Evolutionary conservation across 2,888 invertebrate species (phyloP).

Genomic region (Melinopterus prodromus): DNA sequence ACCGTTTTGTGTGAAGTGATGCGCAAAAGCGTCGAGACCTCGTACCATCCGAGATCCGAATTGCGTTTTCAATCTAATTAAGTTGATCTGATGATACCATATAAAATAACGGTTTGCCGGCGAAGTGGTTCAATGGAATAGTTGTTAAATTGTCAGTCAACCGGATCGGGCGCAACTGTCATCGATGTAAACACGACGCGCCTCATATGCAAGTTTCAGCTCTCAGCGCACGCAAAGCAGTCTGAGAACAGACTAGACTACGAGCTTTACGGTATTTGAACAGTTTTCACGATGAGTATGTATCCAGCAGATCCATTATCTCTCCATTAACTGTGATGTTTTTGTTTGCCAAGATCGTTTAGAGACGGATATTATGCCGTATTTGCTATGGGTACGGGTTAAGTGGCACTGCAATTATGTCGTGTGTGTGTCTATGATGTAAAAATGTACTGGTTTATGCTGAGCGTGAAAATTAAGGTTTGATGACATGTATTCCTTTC

Average conservation of each 20-base stretch:
- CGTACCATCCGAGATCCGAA: not conserved
- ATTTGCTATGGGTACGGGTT: not conserved
- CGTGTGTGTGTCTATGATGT: too few relatives aligned
- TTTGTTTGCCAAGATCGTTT: conserved; percentile 9
- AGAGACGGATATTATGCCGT: not conserved
- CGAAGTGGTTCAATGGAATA: conserved; percentile 21
- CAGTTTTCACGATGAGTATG: not conserved
- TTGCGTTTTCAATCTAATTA: conserved; percentile 28
- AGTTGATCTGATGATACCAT: conserved; percentile 26
- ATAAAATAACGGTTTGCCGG: conserved; percentile 23
- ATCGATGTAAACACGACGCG: not conserved
- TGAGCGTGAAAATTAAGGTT: too few relatives aligned
- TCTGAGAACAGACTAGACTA: conserved; percentile 22
- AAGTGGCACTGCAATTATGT: not conserved
- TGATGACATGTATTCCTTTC: too few relatives aligned
- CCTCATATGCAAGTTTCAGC: not conserved
- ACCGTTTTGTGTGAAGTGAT: not conserved
- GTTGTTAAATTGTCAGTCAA: conserved; percentile 21
- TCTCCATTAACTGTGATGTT: conserved; percentile 9
- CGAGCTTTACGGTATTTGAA: not conserved
- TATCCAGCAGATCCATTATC: conserved; percentile 5
- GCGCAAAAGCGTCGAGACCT: not conserved
- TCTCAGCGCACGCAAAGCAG: not conserved
- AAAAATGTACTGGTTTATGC: too few relatives aligned
- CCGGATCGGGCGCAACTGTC: conserved; percentile 14